Evolutionary conservation across 2,797 vertebrate genomes (phyloP).

Genomic region (Cygnus olor): DNA sequence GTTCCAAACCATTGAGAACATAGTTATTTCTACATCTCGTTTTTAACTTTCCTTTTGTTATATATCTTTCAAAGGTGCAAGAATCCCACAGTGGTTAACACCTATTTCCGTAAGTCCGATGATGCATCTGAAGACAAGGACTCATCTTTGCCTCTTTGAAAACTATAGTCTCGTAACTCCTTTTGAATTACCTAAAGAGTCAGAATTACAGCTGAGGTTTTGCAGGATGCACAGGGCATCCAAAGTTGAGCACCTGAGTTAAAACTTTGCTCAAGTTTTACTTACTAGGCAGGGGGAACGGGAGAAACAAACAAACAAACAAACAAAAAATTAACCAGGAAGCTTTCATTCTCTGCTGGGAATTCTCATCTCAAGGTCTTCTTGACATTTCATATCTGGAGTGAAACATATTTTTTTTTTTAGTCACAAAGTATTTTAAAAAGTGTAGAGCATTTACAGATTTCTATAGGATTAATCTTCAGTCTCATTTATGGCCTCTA

Average conservation of each 20-base stretch:
- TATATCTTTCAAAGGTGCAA: not conserved
- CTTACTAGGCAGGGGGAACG: not conserved
- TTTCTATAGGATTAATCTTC: not conserved
- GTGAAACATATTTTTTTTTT: not conserved
- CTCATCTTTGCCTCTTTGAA: not conserved
- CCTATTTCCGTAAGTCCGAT: fast-evolving
- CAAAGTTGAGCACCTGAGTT: not conserved
- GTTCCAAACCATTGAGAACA: not conserved
- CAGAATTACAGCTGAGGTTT: not conserved
- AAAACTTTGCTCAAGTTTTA: not conserved
- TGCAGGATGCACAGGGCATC: not conserved
- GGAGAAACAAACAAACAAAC: not conserved
- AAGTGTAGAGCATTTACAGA: not conserved
- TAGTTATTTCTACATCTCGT: not conserved
- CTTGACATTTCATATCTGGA: not conserved
- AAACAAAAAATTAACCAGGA: not conserved
- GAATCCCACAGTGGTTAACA: not conserved
- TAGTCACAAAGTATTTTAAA: not conserved
- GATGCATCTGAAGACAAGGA: not conserved
- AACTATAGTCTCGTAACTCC: not conserved
- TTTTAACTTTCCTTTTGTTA: not conserved
- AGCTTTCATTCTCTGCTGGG: not conserved
- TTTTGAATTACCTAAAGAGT: not conserved
- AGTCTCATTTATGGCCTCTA: not conserved
- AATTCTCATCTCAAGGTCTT: constrained; percentile 11